Evolutionary conservation across 2,888 invertebrate species (phyloP).

Genomic region (Caenorhabditis becei): DNA sequence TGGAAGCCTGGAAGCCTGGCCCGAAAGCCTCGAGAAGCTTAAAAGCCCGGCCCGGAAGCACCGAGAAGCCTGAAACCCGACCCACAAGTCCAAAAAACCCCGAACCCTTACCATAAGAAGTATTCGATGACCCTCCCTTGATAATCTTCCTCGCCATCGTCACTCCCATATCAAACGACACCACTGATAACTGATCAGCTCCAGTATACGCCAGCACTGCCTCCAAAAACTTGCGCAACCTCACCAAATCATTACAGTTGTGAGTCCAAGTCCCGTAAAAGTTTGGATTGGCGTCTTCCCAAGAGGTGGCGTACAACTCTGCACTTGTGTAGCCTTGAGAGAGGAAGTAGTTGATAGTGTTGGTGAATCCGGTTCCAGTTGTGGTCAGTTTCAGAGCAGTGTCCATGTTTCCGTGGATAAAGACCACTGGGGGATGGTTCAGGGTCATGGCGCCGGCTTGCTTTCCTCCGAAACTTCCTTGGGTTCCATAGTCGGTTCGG

Average conservation of each 20-base stretch:
- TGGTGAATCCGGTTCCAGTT: conserved; percentile 62
- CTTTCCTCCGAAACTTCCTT: too few species aligned
- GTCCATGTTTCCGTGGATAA: conserved; percentile 70
- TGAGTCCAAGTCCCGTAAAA: conserved; percentile 61
- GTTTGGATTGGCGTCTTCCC: conserved; percentile 65
- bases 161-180: conserved; percentile 74
- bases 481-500: too few species aligned
- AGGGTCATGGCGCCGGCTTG: too few species aligned
- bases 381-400: conserved; percentile 47
- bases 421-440: conserved; percentile 40
- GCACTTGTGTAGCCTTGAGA: conserved; percentile 60
- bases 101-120: conserved; percentile 43
- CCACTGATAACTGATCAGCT: conserved; percentile 50
- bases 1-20: too few species aligned
- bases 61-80: too few species aligned
- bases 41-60: too few species aligned
- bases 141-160: conserved; percentile 68
- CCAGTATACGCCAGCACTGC: conserved; percentile 68
- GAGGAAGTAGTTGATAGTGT: conserved; percentile 57
- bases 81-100: too few species aligned
- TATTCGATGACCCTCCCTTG: conserved; percentile 65
- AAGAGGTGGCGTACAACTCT: conserved; percentile 72
- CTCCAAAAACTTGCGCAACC: conserved; percentile 66
- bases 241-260: conserved; percentile 63
- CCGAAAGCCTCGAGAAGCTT: too few species aligned